Evolutionary conservation across 2,113 vertebrate genomes (phyloP).

Genomic region (Toxotes chatareus): DNA sequence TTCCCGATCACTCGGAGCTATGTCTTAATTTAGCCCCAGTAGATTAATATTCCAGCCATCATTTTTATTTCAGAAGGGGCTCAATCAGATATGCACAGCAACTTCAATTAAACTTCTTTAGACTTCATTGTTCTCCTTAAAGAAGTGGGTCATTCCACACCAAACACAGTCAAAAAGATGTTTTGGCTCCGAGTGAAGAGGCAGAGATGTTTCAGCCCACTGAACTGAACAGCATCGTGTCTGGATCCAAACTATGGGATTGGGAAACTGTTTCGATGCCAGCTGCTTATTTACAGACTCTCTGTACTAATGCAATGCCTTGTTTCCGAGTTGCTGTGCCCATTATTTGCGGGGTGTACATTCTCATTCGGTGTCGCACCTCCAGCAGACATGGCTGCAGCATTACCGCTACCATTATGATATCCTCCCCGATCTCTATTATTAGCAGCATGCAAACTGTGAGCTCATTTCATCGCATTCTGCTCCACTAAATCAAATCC

Average conservation of each 20-base stretch:
- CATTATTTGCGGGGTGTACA: slow-evolving; percentile 57
- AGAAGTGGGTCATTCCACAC: slow-evolving; percentile 74
- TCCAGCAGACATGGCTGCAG: slow-evolving; percentile 28
- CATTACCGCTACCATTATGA: slow-evolving; percentile 28
- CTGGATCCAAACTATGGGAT: slow-evolving; percentile 68
- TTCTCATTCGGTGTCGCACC: slow-evolving; percentile 18
- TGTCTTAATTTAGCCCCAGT: slow-evolving; percentile 67
- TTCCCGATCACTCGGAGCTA: slow-evolving; percentile 45
- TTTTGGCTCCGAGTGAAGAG: slow-evolving; percentile 64
- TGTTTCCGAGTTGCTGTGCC: slow-evolving; percentile 49
- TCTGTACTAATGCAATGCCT: slow-evolving; percentile 56
- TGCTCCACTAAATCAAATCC: slow-evolving; percentile 33
- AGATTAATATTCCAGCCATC: slow-evolving; percentile 68
- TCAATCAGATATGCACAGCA: slow-evolving; percentile 71
- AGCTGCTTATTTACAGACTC: slow-evolving; percentile 69
- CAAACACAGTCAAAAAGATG: slow-evolving; percentile 62
- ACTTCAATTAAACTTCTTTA: slow-evolving; percentile 75
- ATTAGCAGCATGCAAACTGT: slow-evolving; percentile 26
- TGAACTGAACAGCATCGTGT: slow-evolving; percentile 68
- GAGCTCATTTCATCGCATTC: slow-evolving; percentile 29
- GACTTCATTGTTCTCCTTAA: slow-evolving; percentile 64
- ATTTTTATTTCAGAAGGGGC: slow-evolving; percentile 69
- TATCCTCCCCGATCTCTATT: slow-evolving; percentile 23
- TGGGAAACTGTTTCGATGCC: slow-evolving; percentile 49
- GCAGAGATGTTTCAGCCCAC: slow-evolving; percentile 70